Conservation (phyloP, 2,888 invertebrate genomes). For the Catocala fraxini region DNA sequence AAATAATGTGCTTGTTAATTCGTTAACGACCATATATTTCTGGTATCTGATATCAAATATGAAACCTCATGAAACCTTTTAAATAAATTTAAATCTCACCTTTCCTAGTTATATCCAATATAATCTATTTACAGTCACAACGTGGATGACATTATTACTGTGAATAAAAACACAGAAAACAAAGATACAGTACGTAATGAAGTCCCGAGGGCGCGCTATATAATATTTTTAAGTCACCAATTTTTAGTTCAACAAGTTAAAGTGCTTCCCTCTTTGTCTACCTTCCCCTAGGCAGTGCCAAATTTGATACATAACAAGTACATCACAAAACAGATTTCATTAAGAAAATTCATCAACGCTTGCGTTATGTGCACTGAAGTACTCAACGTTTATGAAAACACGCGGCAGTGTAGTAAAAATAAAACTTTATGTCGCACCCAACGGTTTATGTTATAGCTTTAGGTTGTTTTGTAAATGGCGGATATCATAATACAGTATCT, state of each 20-base stretch:
- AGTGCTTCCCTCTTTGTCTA: not conserved
- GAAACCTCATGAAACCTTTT: too few relatives aligned
- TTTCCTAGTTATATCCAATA: not conserved
- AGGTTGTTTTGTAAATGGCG: conserved; percentile 45
- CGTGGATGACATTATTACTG: not conserved
- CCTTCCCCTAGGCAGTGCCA: conserved; percentile 1
- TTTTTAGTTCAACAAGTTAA: conserved; percentile 8
- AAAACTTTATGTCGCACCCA: conserved; percentile 58
- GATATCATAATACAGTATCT: conserved; percentile 55
- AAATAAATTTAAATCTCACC: not conserved
- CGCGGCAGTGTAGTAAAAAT: conserved; percentile 62
- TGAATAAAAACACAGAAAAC: conserved; percentile 4
- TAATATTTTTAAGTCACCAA: conserved; percentile 8
- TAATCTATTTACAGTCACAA: not conserved
- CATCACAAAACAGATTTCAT: conserved; percentile 50
- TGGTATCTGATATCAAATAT: too few relatives aligned
- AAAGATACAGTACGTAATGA: conserved; percentile 5
- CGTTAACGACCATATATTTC: too few relatives aligned
- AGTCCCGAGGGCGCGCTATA: conserved; percentile 3
- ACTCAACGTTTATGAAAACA: conserved; percentile 62
- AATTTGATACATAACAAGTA: conserved; percentile 11
- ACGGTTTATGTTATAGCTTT: conserved; percentile 48
- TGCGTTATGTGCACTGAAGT: conserved; percentile 49
- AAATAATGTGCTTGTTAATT: too few relatives aligned
- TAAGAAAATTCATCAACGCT: conserved; percentile 53